These are phyloP conservation scores for Carcina quercana DNA, from an alignment of 2,888 invertebrate genomes.

Conservation along the genomic window DNA sequence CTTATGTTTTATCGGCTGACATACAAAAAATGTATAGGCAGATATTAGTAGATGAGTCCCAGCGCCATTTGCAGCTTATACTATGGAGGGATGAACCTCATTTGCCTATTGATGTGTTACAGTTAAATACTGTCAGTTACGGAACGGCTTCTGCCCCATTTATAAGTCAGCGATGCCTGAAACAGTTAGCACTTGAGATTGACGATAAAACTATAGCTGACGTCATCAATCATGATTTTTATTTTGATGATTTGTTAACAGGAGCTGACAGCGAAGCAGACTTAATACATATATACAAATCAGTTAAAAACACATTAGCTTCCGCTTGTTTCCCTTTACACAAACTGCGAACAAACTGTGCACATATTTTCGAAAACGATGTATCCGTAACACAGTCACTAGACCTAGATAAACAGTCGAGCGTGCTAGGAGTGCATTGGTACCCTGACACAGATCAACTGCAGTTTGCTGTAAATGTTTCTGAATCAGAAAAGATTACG, in stretches of 20 bases:
- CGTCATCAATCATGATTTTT: conserved; percentile 12
- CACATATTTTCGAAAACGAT: conserved; percentile 7
- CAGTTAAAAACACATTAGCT: neutral
- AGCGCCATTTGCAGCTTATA: conserved; percentile 3
- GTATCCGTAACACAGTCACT: neutral
- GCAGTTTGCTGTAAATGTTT: conserved; percentile 9
- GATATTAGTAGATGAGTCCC: conserved; percentile 6
- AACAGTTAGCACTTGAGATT: conserved; percentile 15
- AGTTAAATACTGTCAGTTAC: conserved; percentile 7
- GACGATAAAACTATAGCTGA: conserved; percentile 8
- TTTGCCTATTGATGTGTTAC: neutral
- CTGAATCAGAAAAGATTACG: conserved; percentile 3
- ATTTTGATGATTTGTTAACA: conserved; percentile 18
- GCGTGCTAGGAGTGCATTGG: conserved; percentile 15
- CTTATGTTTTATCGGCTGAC: conserved; percentile 14
- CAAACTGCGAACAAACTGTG: conserved; percentile 17
- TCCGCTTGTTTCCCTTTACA: conserved; percentile 15
- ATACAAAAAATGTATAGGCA: conserved; percentile 17
- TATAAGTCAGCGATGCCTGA: conserved; percentile 15
- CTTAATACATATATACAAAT: neutral
- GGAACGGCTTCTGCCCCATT: conserved; percentile 13
- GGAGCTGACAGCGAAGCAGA: conserved; percentile 1
- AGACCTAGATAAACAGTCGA: neutral
- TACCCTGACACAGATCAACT: conserved; percentile 13
- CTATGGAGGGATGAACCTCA: conserved; percentile 1